These are phyloP conservation scores for Dynastes tityus DNA, from an alignment of 2,888 invertebrate genomes.

Conservation along the genomic window DNA sequence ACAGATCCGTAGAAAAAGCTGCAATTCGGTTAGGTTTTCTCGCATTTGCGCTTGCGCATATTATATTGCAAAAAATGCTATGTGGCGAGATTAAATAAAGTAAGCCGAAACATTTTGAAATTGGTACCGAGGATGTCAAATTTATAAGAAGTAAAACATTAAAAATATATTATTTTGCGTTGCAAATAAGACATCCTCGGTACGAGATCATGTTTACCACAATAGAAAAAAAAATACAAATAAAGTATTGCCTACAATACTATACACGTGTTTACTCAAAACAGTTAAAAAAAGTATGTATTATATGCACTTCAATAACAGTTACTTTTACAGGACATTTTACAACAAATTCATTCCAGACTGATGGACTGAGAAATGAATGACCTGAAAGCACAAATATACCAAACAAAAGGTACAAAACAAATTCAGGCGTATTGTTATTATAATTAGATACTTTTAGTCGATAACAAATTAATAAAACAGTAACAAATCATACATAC, in stretches of 20 bases:
- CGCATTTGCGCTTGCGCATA: constrained; percentile 7
- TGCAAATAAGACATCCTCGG: constrained; percentile 19
- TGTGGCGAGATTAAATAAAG: not conserved
- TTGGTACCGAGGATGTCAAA: constrained; percentile 21
- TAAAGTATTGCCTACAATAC: constrained; percentile 18
- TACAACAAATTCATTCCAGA: constrained; percentile 37
- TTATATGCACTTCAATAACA: constrained; percentile 21
- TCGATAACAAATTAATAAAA: constrained; percentile 26
- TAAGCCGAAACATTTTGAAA: not conserved
- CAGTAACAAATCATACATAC: constrained; percentile 27
- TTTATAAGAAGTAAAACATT: not conserved
- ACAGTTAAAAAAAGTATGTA: constrained; percentile 12
- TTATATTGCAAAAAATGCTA: not conserved
- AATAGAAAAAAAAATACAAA: constrained; percentile 21
- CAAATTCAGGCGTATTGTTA: constrained; percentile 38
- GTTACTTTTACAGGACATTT: constrained; percentile 20
- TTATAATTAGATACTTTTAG: constrained; percentile 38
- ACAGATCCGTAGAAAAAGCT: not conserved
- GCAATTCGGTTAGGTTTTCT: constrained; percentile 15
- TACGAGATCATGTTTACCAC: constrained; percentile 18
- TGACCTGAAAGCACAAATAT: constrained; percentile 41
- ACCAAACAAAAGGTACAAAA: constrained; percentile 32
- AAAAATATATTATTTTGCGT: too few species aligned
- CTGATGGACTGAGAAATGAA: constrained; percentile 18
- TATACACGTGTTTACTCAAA: constrained; percentile 26